Conservation (phyloP, 2,113 vertebrate genomes). For the Gadus chalcogrammus region DNA sequence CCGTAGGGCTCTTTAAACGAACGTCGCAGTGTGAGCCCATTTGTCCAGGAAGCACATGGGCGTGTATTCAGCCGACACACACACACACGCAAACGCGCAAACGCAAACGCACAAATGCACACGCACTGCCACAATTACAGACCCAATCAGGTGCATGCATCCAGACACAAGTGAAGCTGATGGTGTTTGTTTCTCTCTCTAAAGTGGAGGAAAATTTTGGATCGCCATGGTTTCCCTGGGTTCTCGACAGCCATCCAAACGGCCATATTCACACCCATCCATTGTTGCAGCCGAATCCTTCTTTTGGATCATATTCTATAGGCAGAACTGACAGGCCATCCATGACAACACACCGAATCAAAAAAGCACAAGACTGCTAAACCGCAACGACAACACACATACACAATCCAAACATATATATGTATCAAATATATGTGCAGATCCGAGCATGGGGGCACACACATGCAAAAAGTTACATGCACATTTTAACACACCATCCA, state of each 20-base stretch:
- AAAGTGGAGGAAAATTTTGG: no score
- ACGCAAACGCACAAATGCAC: conserved; percentile 1
- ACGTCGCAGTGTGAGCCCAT: conserved; percentile 37
- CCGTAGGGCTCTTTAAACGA: conserved; percentile 53
- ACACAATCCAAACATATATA: no score
- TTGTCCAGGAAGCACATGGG: neutral
- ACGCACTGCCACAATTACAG: neutral
- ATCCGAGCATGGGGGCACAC: neutral
- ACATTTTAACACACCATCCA: conserved; percentile 8
- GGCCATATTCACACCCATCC: no score
- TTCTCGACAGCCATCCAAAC: no score
- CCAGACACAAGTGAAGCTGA: conserved; percentile 26
- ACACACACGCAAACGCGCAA: conserved; percentile 9
- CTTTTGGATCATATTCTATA: no score
- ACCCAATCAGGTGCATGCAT: neutral
- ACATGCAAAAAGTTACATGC: neutral
- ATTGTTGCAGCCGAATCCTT: no score
- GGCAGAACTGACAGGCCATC: no score
- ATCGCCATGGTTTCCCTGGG: no score
- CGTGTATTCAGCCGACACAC: no score
- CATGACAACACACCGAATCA: no score
- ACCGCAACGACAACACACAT: no score
- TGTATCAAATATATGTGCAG: neutral
- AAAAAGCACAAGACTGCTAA: no score
- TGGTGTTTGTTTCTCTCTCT: conserved; percentile 19